phyloP scores from a whole-genome alignment of 2,888 invertebrate genomes.

The Dicycla oo region DNA sequence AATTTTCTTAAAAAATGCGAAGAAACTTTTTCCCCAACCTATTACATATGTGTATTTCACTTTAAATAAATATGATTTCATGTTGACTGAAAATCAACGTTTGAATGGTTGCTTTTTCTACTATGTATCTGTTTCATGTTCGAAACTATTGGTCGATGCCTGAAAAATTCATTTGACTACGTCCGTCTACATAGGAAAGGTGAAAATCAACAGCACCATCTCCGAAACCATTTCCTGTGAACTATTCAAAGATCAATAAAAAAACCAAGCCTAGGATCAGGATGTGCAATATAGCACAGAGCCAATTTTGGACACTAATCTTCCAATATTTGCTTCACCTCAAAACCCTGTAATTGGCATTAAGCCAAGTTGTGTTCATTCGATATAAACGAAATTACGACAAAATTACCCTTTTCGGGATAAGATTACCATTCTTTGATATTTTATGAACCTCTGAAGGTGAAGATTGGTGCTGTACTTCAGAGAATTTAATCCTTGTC shows the following conservation, averaged over 20 bases:
- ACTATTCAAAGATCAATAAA: not conserved
- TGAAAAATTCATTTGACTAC: not conserved
- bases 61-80: not conserved
- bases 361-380: slow-evolving; percentile 26
- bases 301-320: not conserved
- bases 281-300: not conserved
- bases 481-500: slow-evolving; percentile 8
- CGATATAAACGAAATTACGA: slow-evolving; percentile 16
- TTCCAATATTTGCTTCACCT: slow-evolving; percentile 19
- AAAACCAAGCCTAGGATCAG: not conserved
- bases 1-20: too few relatives aligned
- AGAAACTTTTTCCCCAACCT: too few relatives aligned
- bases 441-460: not conserved
- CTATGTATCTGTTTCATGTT: not conserved
- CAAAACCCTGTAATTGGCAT: slow-evolving; percentile 5
- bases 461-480: not conserved
- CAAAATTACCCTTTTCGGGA: slow-evolving; percentile 10
- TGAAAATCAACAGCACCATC: not conserved
- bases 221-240: not conserved
- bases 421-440: slow-evolving; percentile 12
- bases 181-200: not conserved
- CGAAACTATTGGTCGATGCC: not conserved
- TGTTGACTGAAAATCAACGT: not conserved
- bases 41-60: too few relatives aligned
- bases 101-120: not conserved